Percentiles rank a stretch among this genome's conserved stretches.
phyloP scores from a whole-genome alignment of 2,113 vertebrate genomes.

The Cygnus atratus region DNA sequence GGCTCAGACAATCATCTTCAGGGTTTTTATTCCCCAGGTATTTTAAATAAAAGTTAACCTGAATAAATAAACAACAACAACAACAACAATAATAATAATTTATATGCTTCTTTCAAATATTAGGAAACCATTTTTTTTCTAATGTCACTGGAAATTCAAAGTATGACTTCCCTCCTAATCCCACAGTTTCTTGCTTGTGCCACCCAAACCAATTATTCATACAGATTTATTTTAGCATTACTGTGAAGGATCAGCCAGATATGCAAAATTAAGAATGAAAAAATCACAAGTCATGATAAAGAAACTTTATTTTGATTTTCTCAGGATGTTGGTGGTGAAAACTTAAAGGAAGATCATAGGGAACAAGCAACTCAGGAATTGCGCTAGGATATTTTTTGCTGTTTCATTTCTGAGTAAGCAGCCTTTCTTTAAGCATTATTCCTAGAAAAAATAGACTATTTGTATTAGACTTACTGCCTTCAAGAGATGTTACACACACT shows the following conservation, averaged over 20 bases:
- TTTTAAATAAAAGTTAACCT: not conserved
- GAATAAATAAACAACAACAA: not conserved
- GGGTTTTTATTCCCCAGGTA: not conserved
- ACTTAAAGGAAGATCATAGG: not conserved
- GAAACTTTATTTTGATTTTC: not conserved
- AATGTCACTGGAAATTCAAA: not conserved
- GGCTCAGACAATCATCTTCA: not conserved
- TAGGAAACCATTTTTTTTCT: not conserved
- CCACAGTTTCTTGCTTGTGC: not conserved
- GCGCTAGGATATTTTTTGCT: not conserved
- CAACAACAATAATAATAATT: not conserved
- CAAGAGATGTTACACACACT: slow-evolving; percentile 23
- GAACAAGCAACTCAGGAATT: not conserved
- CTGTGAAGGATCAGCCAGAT: not conserved
- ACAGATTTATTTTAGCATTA: not conserved
- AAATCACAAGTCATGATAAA: not conserved
- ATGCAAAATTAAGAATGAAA: not conserved
- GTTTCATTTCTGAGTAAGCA: not conserved
- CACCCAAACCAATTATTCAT: not conserved
- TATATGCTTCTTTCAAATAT: not conserved
- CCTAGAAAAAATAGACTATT: not conserved
- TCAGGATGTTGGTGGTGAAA: not conserved
- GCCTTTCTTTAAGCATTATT: slow-evolving; percentile 19
- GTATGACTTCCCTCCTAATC: not conserved
- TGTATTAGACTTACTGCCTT: not conserved